phyloP scores from a whole-genome alignment of 2,888 invertebrate species.

The Synergus laeviventris region DNA sequence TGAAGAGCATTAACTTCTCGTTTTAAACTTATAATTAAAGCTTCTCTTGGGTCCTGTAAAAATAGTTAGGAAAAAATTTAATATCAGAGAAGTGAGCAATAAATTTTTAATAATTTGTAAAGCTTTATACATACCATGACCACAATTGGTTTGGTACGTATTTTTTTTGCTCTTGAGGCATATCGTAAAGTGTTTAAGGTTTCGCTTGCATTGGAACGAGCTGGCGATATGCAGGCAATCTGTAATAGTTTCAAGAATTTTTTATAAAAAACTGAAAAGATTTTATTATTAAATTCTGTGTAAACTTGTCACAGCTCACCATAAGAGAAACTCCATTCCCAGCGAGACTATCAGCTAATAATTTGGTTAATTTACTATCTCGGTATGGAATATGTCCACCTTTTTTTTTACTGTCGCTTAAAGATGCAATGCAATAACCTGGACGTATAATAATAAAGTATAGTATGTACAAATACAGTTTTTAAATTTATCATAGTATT shows the following conservation, averaged over 20 bases:
- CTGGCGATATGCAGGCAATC: conserved; percentile 97
- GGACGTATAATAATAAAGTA: conserved; percentile 44
- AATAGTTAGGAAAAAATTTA: conserved; percentile 33
- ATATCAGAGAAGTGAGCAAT: too few species aligned
- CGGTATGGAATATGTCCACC: conserved; percentile 88
- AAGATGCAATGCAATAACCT: conserved; percentile 96
- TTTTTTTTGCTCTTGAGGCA: conserved; percentile 94
- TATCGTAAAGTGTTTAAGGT: conserved; percentile 94
- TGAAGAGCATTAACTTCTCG: conserved; percentile 90
- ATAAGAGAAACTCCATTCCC: conserved; percentile 96
- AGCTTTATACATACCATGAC: conserved; percentile 86
- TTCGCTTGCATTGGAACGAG: conserved; percentile 89
- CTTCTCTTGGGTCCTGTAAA: conserved; percentile 91
- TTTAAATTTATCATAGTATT: not conserved
- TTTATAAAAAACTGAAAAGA: not conserved
- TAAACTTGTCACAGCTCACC: conserved; percentile 78
- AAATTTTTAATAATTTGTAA: too few species aligned
- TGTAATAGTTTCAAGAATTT: conserved; percentile 71
- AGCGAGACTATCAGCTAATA: conserved; percentile 94
- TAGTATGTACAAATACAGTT: not conserved
- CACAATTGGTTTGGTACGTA: conserved; percentile 93
- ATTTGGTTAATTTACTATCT: conserved; percentile 95
- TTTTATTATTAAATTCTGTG: not conserved
- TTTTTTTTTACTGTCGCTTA: conserved; percentile 88
- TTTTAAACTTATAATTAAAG: conserved; percentile 91